Evolutionary conservation across 2,113 vertebrate species (phyloP).

Genomic region (Rattus rattus): DNA sequence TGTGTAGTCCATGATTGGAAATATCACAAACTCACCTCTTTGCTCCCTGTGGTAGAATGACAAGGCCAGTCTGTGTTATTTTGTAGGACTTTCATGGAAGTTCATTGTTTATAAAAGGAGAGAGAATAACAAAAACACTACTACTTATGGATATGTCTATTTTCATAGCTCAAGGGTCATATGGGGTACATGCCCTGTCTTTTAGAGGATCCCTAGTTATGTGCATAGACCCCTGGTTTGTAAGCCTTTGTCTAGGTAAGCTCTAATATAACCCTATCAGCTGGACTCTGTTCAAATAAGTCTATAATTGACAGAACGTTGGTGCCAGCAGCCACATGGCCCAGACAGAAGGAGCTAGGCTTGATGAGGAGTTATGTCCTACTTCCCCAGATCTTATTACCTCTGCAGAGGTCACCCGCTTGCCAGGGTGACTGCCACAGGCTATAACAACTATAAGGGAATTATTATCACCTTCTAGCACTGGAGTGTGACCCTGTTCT

Average conservation of each 20-base stretch:
- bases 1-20: neutral
- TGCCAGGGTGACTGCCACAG: neutral
- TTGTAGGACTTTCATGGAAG: neutral
- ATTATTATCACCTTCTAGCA: neutral
- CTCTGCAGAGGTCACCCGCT: neutral
- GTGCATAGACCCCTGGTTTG: neutral
- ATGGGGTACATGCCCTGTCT: neutral
- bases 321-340: neutral
- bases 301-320: neutral
- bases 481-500: neutral
- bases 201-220: neutral
- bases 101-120: neutral
- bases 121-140: neutral
- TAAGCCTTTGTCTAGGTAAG: neutral
- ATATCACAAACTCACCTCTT: neutral
- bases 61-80: neutral
- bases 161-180: neutral
- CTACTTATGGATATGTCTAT: neutral
- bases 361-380: slow-evolving; percentile 18
- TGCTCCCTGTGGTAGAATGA: neutral
- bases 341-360: neutral
- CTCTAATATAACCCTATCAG: neutral
- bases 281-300: neutral
- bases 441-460: neutral
- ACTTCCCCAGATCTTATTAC: slow-evolving; percentile 1